These are phyloP conservation scores for Eulemur albifrons DNA, from an alignment of 2,797 vertebrate genomes.

Conservation along the genomic window DNA sequence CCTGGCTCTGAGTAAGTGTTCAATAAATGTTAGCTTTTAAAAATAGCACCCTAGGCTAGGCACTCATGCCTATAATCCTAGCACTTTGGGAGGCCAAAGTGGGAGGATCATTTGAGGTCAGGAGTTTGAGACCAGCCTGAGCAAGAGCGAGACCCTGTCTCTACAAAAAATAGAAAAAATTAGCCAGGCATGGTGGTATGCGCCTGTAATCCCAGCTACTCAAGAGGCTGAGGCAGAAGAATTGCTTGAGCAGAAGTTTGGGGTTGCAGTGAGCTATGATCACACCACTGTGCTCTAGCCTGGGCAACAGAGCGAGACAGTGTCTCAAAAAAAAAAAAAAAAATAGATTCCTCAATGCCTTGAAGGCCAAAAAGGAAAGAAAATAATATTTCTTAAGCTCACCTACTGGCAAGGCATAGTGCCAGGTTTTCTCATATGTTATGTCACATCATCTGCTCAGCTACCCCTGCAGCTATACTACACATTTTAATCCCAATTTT, in stretches of 20 bases:
- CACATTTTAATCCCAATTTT: background rate
- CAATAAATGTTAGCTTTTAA: background rate
- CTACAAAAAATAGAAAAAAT: background rate
- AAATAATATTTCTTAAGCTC: background rate
- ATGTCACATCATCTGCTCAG: background rate
- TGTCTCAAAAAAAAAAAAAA: background rate
- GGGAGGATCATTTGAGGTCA: background rate
- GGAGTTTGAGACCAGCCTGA: background rate
- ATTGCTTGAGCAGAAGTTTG: background rate
- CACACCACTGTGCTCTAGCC: background rate
- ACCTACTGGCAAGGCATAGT: background rate
- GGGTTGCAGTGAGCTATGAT: background rate
- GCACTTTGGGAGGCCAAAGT: background rate
- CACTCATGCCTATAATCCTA: background rate
- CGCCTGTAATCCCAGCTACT: background rate
- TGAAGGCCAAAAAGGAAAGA: constrained; percentile 3
- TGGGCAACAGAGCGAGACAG: background rate
- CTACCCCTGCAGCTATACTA: background rate
- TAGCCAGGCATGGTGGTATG: background rate
- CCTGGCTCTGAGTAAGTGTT: background rate
- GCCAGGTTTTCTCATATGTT: background rate
- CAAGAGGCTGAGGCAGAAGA: background rate
- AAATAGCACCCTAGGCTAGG: background rate
- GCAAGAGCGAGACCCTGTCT: background rate
- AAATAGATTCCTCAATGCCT: background rate